These are phyloP conservation scores for Whitmania pigra DNA, from an alignment of 1,140 invertebrate genomes.

Conservation along the genomic window DNA sequence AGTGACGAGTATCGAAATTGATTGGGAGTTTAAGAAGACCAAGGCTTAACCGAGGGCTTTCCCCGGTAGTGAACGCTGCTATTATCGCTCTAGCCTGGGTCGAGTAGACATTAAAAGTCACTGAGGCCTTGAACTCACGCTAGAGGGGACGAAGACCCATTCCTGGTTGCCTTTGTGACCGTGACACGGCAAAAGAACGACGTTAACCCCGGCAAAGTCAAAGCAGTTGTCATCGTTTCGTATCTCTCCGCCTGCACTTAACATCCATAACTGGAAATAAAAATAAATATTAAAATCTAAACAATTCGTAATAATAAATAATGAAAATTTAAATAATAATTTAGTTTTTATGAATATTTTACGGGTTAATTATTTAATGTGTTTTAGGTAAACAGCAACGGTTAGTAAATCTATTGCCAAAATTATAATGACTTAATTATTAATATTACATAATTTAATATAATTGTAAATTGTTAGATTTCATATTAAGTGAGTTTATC, in stretches of 20 bases:
- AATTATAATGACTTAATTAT: no score
- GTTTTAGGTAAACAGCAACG: no score
- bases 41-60: no score
- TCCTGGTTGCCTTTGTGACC: slow-evolving; percentile 20
- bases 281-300: slow-evolving; percentile 9
- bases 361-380: no score
- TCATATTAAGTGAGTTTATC: no score
- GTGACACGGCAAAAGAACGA: slow-evolving; percentile 14
- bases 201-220: slow-evolving; percentile 75
- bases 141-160: not conserved
- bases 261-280: slow-evolving; percentile 78
- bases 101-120: not conserved
- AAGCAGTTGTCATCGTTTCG: slow-evolving; percentile 87
- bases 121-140: not conserved
- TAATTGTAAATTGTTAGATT: no score
- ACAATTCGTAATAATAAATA: slow-evolving; percentile 3
- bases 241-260: slow-evolving; percentile 88
- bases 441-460: no score
- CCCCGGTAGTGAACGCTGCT: no score
- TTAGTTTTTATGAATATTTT: not conserved
- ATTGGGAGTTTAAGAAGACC: no score
- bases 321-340: not conserved
- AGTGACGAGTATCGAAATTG: no score
- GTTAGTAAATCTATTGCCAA: no score
- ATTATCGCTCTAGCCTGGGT: not conserved